Base-by-base conservation (phyloP, 2,888 invertebrate species). In the Trachelus troglodyta region DNA sequence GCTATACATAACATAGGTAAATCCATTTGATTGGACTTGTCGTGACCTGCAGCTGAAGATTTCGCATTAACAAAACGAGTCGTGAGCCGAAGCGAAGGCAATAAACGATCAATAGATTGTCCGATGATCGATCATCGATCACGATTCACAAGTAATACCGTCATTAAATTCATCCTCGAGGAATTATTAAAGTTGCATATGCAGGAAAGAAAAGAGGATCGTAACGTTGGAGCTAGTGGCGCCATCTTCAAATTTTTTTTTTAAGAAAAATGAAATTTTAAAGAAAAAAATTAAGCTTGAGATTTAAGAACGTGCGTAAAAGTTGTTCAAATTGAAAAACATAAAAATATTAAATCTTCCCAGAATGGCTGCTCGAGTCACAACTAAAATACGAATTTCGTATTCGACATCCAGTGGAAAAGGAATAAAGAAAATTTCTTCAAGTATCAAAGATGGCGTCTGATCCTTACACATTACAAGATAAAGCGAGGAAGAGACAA, bases 201-300 rank as follows among this genome's bases (percentile, higher is more conserved):
- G 74, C 40, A 74, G 75, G n/a, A n/a, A 37, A 34, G 1, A 77
- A 74, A 73, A 33, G 15, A n/a, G 68, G 69, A 69, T 69, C 33
- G 73, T 74, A 33, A n/a, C 4, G 56, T 34, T 34, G 37, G 11
- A 75, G 76, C 34, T 73, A 80, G 75, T n/a, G 74, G 75, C 69
- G 75, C 69, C 34, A 31, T 35, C n/a, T 40, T 73, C 12, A 68
- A 69, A 23, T 34, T 33, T 76, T 35, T 34, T 34, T 69, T 12
- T 35, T n/a, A 75, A 69, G 34, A 76, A 69, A 73, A 75, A 75
- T 11, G 11, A 34, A 33, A 77, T 74, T 73, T 15, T 9, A 23
- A 56, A 56, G 23, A 56, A 56, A 56, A 23, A 56, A 56, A 23
- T 9, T 56, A 23, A 6, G 23, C 56, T 23, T 9, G 23, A 56